Evolutionary conservation across 2,113 vertebrate species (phyloP).

Genomic region (Tricholaema leucomelas): DNA sequence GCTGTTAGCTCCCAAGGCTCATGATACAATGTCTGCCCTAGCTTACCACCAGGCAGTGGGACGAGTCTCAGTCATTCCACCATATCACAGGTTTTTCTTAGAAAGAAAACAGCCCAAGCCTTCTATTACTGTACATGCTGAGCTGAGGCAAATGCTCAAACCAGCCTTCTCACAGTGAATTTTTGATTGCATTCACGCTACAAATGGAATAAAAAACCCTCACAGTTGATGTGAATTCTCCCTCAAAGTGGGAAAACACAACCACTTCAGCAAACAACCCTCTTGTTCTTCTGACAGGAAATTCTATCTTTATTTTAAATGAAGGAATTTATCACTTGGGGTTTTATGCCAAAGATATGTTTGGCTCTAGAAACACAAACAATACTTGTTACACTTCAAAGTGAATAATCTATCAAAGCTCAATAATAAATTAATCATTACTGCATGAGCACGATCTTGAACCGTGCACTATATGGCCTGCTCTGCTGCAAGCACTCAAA

Average conservation of each 20-base stretch:
- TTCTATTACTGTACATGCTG: neutral
- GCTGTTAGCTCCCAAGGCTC: neutral
- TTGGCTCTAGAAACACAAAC: neutral
- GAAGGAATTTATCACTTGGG: neutral
- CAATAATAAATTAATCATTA: constrained; percentile 1
- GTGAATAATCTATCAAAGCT: neutral
- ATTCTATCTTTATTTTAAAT: neutral
- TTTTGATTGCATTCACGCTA: neutral
- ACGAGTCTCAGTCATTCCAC: neutral
- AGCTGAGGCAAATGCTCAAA: neutral
- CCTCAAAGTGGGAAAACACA: neutral
- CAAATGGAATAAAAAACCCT: neutral
- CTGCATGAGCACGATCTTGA: neutral
- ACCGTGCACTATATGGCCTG: neutral
- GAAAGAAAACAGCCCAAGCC: constrained; percentile 1
- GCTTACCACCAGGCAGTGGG: neutral
- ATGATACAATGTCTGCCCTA: neutral
- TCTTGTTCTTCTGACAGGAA: neutral
- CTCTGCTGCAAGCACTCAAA: neutral
- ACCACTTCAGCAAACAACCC: neutral
- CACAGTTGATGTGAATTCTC: neutral
- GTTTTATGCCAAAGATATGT: neutral
- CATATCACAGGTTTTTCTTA: neutral
- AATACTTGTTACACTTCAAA: neutral
- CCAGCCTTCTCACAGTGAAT: neutral